Evolutionary conservation across 2,888 invertebrate genomes (phyloP), one percentile per base, ranked within the genome.

Genomic region (Drosophila infuscata): DNA sequence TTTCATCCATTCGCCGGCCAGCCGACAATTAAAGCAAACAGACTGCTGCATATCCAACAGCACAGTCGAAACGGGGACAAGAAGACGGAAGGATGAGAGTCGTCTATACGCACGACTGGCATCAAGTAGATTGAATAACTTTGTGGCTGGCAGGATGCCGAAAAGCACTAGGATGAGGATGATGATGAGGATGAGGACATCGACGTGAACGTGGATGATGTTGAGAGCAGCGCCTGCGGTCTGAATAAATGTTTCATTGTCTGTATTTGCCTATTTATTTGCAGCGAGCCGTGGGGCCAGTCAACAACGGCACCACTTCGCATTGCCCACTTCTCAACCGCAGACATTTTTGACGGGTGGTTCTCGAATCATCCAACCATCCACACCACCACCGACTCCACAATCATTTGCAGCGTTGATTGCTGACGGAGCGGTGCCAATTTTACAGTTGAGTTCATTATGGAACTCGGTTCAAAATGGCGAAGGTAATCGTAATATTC

Each of bases 371-470:
- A 46, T 25, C 20, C 30, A 57, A 64, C 53, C 61, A 48, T 52
- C 41, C 38, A 30, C 29, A 29, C 33, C 41, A 20, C 12, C 20
- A 20, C 12, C 20, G n/a, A 35, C 36, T 30, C 12, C 38, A 9
- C 25, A 36, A 35, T 25, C 35, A 54, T 15, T 32, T 36, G 33
- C 57, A 32, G 36, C 53, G 49, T 30, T 66, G 73, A 65, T 51
- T 79, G 74, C 74, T 81, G 70, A 74, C 58, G 74, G 67, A 77
- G 74, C 53, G 29, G 56, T 53, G 64, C 72, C 76, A 82, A 82
- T 80, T 82, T 76, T 67, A 73, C 75, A 77, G 83, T 76, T 62
- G 83, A 90, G 87, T 86, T 88, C 87, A 86, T 90, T 86, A 83
- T 62, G 58, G 15, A 57, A 52, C 78, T 69, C 75, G 53, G 68